phyloP scores from a whole-genome alignment of 2,888 invertebrate genomes.

The Cephalotes varians region DNA sequence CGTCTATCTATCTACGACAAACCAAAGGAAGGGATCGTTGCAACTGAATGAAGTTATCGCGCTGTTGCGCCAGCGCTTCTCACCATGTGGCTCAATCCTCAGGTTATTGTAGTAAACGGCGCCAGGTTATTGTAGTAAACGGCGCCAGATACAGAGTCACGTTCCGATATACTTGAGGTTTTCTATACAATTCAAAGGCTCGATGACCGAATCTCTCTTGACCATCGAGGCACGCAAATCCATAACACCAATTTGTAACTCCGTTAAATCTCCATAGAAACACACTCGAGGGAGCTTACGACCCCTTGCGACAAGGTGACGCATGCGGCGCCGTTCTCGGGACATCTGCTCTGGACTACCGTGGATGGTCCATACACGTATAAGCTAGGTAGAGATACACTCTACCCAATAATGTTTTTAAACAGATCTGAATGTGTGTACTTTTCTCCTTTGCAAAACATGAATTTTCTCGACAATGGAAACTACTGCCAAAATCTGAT shows the following conservation, averaged over 20 bases:
- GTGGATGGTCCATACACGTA: neutral
- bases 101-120: no score
- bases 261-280: neutral
- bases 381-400: neutral
- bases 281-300: neutral
- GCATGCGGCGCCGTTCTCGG: neutral
- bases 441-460: neutral
- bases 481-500: neutral
- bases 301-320: neutral
- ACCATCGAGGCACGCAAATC: neutral
- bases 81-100: neutral
- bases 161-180: conserved; percentile 20
- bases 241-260: neutral
- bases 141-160: conserved; percentile 71
- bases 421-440: neutral
- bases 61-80: neutral
- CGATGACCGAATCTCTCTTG: neutral
- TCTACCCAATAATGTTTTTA: neutral
- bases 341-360: neutral
- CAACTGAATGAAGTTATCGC: conserved; percentile 18
- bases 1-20: neutral
- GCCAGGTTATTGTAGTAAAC: conserved; percentile 67
- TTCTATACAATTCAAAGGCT: neutral
- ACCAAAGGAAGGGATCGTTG: neutral
- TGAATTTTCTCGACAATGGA: neutral